Evolutionary conservation across 2,113 vertebrate genomes (phyloP), one percentile per base, ranked within the genome.

Genomic region (Sialia sialis): DNA sequence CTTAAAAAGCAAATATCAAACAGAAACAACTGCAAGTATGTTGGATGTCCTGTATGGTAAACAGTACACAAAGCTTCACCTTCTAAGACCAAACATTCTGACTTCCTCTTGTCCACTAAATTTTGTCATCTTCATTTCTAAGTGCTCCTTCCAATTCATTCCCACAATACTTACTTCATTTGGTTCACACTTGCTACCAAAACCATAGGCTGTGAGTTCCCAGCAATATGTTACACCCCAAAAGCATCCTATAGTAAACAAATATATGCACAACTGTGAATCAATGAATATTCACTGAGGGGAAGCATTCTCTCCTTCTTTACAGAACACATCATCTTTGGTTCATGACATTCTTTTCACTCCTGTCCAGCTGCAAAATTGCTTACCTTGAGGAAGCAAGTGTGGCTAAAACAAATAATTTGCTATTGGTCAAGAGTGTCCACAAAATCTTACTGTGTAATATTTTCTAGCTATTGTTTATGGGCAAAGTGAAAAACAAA

Each of bases 1-100:
- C 99, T 99, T 97, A 16, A 85, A 96, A 97, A 72, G 87, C 5
- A 96, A 95, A 85, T 4, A 66, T 51, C 55, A 82, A 76, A 69
- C 74, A 97, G 79, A 94, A 74, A 95, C 43, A 89, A 96, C 96
- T 93, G 93, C 95, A 94, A 86, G 81, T 95, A 95, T 92, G 92
- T 94, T 97, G 94, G 94, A 79, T 95, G 91, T 88, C 88, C 92
- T 94, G 74, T 34, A 84, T 43, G 36, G 62, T 60, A 73, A 88
- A 60, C 22, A 86, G 52, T 25, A 39, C 29, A 36, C n/a, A 94
- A 76, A 85, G 39, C 34, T 84, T 48, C 27, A 87, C 29, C 43
- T 72, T 62, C 78, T 72, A 67, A 93, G 29, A 54, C 6, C 52
- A 49, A 90, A 75, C 4, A 26, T 56, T 83, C n/a, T 41, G 39